phyloP scores from a whole-genome alignment of 2,797 vertebrate genomes.

The Aselliscus stoliczkanus region DNA sequence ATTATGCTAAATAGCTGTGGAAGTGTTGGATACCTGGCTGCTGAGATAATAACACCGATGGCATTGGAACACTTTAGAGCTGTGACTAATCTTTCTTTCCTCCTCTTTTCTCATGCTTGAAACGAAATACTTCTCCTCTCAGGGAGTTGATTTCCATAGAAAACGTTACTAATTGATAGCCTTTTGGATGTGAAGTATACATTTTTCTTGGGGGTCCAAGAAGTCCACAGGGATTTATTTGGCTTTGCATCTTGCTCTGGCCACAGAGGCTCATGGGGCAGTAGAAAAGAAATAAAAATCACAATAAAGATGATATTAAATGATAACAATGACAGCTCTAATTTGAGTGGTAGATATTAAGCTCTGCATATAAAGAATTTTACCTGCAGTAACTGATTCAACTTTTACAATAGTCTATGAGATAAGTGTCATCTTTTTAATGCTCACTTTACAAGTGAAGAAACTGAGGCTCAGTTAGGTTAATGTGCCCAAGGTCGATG shows the following conservation, averaged over 20 bases:
- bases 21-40: slow-evolving; percentile 75
- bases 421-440: neutral
- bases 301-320: neutral
- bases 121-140: slow-evolving; percentile 69
- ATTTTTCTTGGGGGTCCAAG: neutral
- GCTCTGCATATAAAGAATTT: neutral
- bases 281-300: neutral
- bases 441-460: neutral
- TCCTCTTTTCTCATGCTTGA: slow-evolving; percentile 61
- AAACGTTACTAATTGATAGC: slow-evolving; percentile 76
- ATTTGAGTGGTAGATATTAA: neutral
- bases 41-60: slow-evolving; percentile 78
- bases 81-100: slow-evolving; percentile 76
- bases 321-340: neutral
- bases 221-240: neutral
- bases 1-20: slow-evolving; percentile 77
- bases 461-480: neutral
- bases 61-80: slow-evolving; percentile 74
- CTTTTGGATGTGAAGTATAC: slow-evolving; percentile 19
- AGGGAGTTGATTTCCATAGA: slow-evolving; percentile 64
- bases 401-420: neutral
- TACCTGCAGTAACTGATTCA: neutral
- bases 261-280: neutral
- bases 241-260: neutral
- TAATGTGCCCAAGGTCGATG: neutral